Evolutionary conservation across 1,140 invertebrate species (phyloP).

Genomic region (Tetramorium alpestre): DNA sequence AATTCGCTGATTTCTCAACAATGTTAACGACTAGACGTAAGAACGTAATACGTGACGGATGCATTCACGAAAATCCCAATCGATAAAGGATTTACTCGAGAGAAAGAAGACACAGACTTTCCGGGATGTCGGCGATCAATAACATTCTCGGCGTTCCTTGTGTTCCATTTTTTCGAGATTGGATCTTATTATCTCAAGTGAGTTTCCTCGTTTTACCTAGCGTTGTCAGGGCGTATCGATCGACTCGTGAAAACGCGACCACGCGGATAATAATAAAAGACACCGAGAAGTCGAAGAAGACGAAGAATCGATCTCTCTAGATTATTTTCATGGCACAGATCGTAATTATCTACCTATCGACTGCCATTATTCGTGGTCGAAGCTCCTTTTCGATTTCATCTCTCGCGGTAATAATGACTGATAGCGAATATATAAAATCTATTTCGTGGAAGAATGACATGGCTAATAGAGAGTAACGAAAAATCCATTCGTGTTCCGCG

Average conservation of each 20-base stretch:
- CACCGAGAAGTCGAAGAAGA: conserved; percentile 14
- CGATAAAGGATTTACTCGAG: background rate
- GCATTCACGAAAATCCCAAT: background rate
- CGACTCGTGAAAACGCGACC: background rate
- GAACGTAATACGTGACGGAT: background rate
- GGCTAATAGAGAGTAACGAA: background rate
- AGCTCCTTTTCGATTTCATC: background rate
- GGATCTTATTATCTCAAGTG: conserved; percentile 33
- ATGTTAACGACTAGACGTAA: background rate
- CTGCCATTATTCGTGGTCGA: background rate
- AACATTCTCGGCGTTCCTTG: conserved; percentile 3
- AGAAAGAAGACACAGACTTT: background rate
- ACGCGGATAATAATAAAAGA: background rate
- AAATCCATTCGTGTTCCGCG: background rate
- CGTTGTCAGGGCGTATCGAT: conserved; percentile 20
- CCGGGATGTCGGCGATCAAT: conserved; percentile 20
- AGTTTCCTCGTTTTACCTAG: background rate
- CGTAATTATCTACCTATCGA: background rate
- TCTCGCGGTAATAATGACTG: background rate
- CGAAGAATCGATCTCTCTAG: background rate
- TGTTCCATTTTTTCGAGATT: conserved; percentile 37
- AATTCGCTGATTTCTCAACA: background rate
- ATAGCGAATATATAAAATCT: background rate
- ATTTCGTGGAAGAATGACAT: background rate
- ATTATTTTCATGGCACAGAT: conserved; percentile 11